Conservation (phyloP, 2,113 vertebrate species). For the Phasianus colchicus region DNA sequence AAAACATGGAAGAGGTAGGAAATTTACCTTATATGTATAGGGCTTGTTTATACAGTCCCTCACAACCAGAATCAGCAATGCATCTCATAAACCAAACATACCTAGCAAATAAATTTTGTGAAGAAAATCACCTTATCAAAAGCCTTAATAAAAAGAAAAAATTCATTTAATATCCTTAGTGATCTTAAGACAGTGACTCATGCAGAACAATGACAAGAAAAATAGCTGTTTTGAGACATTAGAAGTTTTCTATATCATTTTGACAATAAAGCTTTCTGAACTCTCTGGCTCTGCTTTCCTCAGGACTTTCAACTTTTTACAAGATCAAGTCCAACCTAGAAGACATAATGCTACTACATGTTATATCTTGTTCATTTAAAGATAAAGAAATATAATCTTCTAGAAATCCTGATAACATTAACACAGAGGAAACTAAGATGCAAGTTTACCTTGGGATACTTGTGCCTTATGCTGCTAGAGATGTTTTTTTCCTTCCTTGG, state of each 20-base stretch:
- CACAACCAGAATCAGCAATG: background rate
- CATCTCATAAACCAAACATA: accelerated
- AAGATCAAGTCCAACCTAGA: background rate
- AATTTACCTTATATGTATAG: background rate
- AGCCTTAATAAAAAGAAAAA: accelerated
- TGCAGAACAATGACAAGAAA: background rate
- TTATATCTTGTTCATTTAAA: background rate
- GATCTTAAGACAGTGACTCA: background rate
- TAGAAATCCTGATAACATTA: background rate
- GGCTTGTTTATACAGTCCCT: background rate
- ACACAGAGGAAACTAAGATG: background rate
- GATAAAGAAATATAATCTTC: background rate
- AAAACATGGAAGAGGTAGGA: background rate
- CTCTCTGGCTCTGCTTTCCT: background rate
- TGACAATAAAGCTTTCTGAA: background rate
- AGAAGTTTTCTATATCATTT: background rate
- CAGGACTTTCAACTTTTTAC: background rate
- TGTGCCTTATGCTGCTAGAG: background rate
- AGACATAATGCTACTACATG: background rate
- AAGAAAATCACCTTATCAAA: background rate
- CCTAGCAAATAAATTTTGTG: background rate
- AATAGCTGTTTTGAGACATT: background rate
- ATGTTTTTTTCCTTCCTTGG: background rate
- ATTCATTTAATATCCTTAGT: background rate
- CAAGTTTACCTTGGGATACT: background rate